These are phyloP conservation scores for human DNA, from an alignment of 2,113 vertebrate species.

Conservation along the genomic window GRCh38 chr1:11547501-11548000, in stretches of 20 bases:
- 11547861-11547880: not conserved
- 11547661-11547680: not conserved
- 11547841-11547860: not conserved
- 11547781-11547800: not conserved
- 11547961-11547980: not conserved
- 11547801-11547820: not conserved
- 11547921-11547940: not conserved
- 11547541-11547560: too few species aligned
- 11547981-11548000: not conserved
- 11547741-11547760: not conserved
- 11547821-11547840: not conserved
- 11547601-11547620: not conserved
- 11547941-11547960: accelerated
- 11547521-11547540: too few species aligned
- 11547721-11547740: not conserved
- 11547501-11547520: too few species aligned
- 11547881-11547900: not conserved
- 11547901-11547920: not conserved
- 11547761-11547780: not conserved
- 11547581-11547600: not conserved
- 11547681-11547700: not conserved
- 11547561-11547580: not conserved
- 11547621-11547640: too few species aligned
- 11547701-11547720: not conserved
- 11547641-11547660: not conserved